A percentile compares a stretch with the other conserved stretches of the same genome.
Evolutionary conservation across 2,113 vertebrate genomes (phyloP).

Genomic region (Rhynchomys soricoides): DNA sequence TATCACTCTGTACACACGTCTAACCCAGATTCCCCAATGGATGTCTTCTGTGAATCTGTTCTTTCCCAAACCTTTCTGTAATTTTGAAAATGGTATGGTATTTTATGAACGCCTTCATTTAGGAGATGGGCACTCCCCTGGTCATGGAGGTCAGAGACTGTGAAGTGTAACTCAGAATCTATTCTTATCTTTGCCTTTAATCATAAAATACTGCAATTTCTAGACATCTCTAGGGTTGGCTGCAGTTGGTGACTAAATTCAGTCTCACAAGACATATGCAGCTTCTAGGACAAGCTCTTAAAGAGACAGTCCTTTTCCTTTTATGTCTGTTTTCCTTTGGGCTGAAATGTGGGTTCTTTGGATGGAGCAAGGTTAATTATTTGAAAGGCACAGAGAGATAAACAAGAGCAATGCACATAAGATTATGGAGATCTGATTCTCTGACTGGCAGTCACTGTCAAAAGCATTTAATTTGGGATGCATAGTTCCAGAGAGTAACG

Average conservation of each 20-base stretch:
- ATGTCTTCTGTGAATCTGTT: not conserved
- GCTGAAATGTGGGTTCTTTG: not conserved
- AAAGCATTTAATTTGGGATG: not conserved
- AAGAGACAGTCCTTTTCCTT: not conserved
- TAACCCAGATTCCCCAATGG: not conserved
- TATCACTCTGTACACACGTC: not conserved
- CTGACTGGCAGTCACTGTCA: accelerated
- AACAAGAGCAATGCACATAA: not conserved
- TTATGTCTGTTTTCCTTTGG: not conserved
- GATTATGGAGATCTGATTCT: not conserved
- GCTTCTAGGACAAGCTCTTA: not conserved
- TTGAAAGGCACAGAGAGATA: not conserved
- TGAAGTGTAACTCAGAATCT: not conserved
- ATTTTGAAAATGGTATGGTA: not conserved
- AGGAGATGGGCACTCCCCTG: not conserved
- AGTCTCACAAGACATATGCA: not conserved
- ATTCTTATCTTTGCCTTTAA: not conserved
- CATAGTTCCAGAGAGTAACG: not conserved
- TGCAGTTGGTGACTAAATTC: not conserved
- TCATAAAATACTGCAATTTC: not conserved
- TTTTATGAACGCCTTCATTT: not conserved
- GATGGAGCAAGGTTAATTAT: not conserved
- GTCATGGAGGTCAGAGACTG: not conserved
- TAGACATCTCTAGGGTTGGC: not conserved
- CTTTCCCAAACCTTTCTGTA: not conserved